Conservation (phyloP, 64 coral and sea anemone genomes). For the Pocillopora verrucosa region DNA sequence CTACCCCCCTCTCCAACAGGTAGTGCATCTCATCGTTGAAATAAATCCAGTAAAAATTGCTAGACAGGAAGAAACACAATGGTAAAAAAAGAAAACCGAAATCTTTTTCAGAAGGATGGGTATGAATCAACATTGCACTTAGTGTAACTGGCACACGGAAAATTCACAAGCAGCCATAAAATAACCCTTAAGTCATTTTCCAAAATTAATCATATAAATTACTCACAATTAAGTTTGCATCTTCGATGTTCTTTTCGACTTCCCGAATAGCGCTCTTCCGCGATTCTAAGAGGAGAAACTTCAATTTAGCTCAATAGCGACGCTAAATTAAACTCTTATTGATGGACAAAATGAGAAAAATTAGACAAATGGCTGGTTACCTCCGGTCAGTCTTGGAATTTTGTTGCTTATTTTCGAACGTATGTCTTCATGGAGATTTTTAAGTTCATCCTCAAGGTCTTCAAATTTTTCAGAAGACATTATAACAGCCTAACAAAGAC, state of each 20-base stretch:
- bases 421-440: constrained; percentile 76
- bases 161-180: not conserved
- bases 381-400: constrained; percentile 79
- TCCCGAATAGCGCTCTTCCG: constrained; percentile 78
- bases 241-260: constrained; percentile 92
- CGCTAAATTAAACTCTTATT: too few species aligned
- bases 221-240: constrained; percentile 89
- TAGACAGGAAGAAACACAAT: too few species aligned
- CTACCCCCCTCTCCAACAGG: too few species aligned
- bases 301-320: not conserved
- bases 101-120: too few species aligned
- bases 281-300: constrained; percentile 41
- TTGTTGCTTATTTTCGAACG: constrained; percentile 54
- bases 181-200: not conserved
- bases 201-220: not conserved
- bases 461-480: constrained; percentile 97
- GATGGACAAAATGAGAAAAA: too few species aligned
- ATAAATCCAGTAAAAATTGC: too few species aligned
- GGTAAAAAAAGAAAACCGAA: too few species aligned
- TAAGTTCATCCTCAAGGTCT: constrained; percentile 91
- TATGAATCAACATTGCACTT: not conserved
- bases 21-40: too few species aligned
- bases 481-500: not conserved
- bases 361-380: constrained; percentile 6
- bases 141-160: not conserved